Evolutionary conservation across 2,113 vertebrate species (phyloP), one percentile per base, ranked within the genome.

Genomic region (Ceyx melanurus): DNA sequence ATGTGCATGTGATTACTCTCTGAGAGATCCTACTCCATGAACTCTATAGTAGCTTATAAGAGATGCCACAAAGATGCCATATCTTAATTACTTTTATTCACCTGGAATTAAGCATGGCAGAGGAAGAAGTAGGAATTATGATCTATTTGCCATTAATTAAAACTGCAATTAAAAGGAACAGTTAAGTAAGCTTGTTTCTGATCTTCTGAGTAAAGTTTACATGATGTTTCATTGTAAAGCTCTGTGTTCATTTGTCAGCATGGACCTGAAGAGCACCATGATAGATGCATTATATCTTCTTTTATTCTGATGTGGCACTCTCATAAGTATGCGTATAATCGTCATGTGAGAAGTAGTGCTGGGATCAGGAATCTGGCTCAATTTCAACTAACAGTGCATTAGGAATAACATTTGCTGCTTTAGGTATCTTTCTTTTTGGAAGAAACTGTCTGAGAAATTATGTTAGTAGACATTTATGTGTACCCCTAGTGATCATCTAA

Each of bases 1-100:
- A 75, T 86, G 82, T 98, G 98, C 97, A 97, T 98, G 98, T 97
- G 93, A 18, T 83, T 89, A 88, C 94, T 78, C 88, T 81, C 90
- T 97, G 96, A 95, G 96, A 94, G 86, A 94, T 72, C 93, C 74
- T 95, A 43, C 93, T 94, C 90, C 75, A 4, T 53, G 48, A 11
- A 5, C 57, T 42, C 73, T 74, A 8, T 53, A 33, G 77, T 60
- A 70, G 85, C 97, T 93, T 94, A 95, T 77, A 62, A 95, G 92
- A 93, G 94, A 90, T 84, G 93, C 92, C 89, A 83, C 84, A 56
- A 82, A 86, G 86, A 46, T 73, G 62, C 46, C 58, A 42, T 1
- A 7, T 56, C 68, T 86, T 31, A 21, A 2, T 51, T 23, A 37
- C 35, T 50, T 29, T 9, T 19, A 9, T 70, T 61, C 50, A 61